These are phyloP conservation scores for Lasiurus borealis DNA, from an alignment of 2,113 vertebrate species.

Conservation along the genomic window DNA sequence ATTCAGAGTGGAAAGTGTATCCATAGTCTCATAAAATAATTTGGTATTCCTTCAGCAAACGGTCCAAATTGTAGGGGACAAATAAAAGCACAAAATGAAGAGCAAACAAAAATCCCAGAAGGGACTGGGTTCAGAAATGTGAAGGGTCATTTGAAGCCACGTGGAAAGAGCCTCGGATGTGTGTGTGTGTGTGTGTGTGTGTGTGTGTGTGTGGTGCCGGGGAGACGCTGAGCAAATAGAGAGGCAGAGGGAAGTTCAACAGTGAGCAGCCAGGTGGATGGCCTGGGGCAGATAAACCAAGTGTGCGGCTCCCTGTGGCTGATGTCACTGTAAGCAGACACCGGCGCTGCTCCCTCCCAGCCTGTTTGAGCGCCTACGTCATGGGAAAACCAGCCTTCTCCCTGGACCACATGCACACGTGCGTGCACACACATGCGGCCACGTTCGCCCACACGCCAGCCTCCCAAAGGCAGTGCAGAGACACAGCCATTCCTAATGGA, in stretches of 20 bases:
- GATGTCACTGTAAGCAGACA: not conserved
- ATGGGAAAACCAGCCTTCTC: not conserved
- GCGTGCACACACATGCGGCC: not conserved
- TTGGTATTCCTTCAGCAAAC: not conserved
- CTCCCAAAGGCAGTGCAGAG: constrained; percentile 47
- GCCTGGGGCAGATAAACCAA: accelerated
- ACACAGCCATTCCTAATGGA: constrained; percentile 64
- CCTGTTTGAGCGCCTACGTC: not conserved
- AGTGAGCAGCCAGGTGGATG: not conserved
- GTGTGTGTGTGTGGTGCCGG: no score
- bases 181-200: no score
- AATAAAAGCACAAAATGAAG: not conserved
- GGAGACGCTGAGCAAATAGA: not conserved
- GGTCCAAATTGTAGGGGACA: not conserved
- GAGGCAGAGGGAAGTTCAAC: not conserved
- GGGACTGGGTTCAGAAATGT: not conserved
- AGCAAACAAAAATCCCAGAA: not conserved
- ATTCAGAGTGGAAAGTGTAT: not conserved
- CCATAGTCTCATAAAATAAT: not conserved
- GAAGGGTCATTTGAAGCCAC: not conserved
- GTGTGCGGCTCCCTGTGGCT: not conserved
- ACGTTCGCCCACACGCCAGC: accelerated
- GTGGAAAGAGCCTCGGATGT: not conserved
- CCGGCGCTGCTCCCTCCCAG: not conserved
- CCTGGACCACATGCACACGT: no score